Evolutionary conservation across 2,888 invertebrate genomes (phyloP).

Genomic region (Mimachlamys varia): DNA sequence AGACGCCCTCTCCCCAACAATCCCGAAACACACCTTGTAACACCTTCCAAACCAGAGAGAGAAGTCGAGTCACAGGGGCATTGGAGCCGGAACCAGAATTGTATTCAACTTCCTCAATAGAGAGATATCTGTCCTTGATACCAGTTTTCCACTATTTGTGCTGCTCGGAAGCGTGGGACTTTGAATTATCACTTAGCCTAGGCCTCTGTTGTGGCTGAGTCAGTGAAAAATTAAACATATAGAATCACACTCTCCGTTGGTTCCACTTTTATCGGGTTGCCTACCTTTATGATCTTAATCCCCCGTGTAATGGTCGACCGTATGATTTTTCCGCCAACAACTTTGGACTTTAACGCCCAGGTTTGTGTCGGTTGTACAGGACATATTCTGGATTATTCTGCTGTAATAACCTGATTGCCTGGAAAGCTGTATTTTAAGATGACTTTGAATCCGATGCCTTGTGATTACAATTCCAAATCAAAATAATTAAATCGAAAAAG

Average conservation of each 20-base stretch:
- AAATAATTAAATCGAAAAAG: constrained; percentile 7
- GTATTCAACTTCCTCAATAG: background rate
- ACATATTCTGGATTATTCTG: background rate
- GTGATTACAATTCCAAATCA: constrained; percentile 21
- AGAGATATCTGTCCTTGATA: background rate
- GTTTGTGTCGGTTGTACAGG: background rate
- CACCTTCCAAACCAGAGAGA: no score
- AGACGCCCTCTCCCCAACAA: no score
- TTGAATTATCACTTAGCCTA: background rate
- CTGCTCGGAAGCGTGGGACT: background rate
- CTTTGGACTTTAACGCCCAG: background rate
- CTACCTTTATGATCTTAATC: background rate
- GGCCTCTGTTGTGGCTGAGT: background rate
- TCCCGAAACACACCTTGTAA: no score
- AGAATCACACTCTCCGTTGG: no score
- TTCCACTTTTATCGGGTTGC: background rate
- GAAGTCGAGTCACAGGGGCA: no score
- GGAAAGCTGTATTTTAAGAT: background rate
- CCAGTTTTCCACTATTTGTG: background rate
- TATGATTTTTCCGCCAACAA: background rate
- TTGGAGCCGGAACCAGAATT: background rate
- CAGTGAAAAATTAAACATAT: background rate
- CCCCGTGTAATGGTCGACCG: background rate
- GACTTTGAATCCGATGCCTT: constrained; percentile 21
- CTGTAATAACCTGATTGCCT: background rate